Evolutionary conservation across 2,113 vertebrate genomes (phyloP).

Genomic region (Stegastes partitus): DNA sequence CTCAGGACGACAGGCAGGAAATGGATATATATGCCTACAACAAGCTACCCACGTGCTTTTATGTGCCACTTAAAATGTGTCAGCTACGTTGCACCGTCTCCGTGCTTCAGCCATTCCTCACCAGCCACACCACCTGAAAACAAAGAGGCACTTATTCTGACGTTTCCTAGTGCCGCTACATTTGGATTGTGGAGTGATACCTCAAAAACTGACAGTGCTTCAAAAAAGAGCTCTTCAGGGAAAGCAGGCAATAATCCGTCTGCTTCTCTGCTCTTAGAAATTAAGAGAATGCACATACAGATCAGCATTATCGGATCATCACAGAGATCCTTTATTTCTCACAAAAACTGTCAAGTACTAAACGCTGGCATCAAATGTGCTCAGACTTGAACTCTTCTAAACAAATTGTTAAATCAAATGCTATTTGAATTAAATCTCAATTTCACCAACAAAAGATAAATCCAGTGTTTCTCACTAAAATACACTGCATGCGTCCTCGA

Average conservation of each 20-base stretch:
- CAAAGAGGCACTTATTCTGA: conserved; percentile 55
- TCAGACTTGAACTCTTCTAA: not conserved
- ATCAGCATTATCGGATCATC: not conserved
- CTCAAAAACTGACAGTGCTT: conserved; percentile 40
- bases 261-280: conserved; percentile 3
- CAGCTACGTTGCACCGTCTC: conserved; percentile 28
- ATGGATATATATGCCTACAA: conserved; percentile 65
- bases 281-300: not conserved
- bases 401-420: not conserved
- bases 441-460: not conserved
- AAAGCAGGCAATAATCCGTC: conserved; percentile 14
- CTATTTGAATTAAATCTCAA: conserved; percentile 1
- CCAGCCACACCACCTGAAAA: conserved; percentile 25
- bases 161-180: conserved; percentile 12
- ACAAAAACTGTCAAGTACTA: conserved; percentile 7
- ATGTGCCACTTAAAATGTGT: conserved; percentile 60
- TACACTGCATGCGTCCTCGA: not conserved
- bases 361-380: not conserved
- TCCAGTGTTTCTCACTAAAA: not conserved
- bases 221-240: conserved; percentile 24
- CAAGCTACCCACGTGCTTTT: conserved; percentile 58
- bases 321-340: not conserved
- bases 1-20: conserved; percentile 69
- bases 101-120: conserved; percentile 38
- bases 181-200: conserved; percentile 33